Conservation (phyloP, 2,797 vertebrate species). For the Acomys russatus region DNA sequence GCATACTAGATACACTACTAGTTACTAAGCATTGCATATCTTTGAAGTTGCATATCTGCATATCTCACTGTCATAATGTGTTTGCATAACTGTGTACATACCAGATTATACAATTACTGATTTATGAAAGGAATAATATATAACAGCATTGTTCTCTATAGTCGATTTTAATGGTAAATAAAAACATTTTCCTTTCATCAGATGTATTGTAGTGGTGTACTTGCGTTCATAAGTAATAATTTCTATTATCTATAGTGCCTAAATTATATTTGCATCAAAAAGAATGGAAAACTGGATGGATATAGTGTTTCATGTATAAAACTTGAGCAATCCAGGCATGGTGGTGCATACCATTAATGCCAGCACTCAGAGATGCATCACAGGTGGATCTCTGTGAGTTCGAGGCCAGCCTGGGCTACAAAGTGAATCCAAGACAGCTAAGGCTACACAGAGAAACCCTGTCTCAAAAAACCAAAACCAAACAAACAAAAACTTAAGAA, state of each 20-base stretch:
- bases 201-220: background rate
- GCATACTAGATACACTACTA: background rate
- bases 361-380: too few species aligned
- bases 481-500: background rate
- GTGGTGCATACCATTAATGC: too few species aligned
- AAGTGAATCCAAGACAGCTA: too few species aligned
- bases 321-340: background rate
- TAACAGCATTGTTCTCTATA: background rate
- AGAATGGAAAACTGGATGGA: background rate
- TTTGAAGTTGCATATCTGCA: slow-evolving; percentile 11
- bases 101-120: background rate
- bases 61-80: slow-evolving; percentile 25
- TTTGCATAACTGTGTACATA: background rate
- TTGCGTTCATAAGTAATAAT: too few species aligned
- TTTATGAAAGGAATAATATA: slow-evolving; percentile 4
- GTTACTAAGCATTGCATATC: background rate
- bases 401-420: too few species aligned
- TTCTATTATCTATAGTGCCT: background rate
- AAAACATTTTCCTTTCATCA: background rate
- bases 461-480: too few species aligned
- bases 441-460: too few species aligned
- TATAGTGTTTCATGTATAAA: background rate
- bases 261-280: slow-evolving; percentile 24
- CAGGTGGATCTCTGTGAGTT: too few species aligned
- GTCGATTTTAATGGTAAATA: slow-evolving; percentile 4